phyloP scores from a whole-genome alignment of 2,113 vertebrate genomes.

The Carlito syrichta region DNA sequence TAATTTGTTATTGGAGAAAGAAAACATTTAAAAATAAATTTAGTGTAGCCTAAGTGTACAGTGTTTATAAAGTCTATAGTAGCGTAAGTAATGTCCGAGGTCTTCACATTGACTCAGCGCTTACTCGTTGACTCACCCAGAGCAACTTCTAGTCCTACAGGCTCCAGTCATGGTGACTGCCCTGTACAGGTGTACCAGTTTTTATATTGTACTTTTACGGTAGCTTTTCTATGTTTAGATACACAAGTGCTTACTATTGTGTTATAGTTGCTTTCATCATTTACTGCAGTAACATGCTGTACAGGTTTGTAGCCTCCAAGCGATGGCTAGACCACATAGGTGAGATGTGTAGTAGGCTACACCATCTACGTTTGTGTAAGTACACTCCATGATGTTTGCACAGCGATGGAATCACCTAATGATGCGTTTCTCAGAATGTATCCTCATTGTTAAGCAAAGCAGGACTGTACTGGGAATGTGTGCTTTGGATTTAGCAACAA shows the following conservation, averaged over 20 bases:
- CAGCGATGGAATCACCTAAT: background rate
- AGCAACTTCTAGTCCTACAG: background rate
- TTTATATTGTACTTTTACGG: background rate
- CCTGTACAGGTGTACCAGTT: background rate
- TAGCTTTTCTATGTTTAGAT: background rate
- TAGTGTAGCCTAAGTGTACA: background rate
- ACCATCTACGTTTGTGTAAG: background rate
- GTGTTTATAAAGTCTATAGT: background rate
- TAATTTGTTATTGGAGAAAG: background rate
- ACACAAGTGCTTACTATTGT: background rate
- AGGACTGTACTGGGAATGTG: background rate
- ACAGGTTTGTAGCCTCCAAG: background rate
- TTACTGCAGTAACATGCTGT: background rate
- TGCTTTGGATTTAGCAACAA: background rate
- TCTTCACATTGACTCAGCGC: background rate
- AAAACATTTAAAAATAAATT: background rate
- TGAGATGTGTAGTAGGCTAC: background rate
- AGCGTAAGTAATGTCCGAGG: background rate
- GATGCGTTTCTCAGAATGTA: background rate
- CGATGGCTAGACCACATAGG: background rate
- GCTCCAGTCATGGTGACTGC: background rate
- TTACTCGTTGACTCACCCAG: background rate
- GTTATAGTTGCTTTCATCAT: background rate
- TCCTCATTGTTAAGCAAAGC: background rate
- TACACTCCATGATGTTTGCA: background rate